phyloP scores from a whole-genome alignment of 2,113 vertebrate species.

The Rynchops niger region DNA sequence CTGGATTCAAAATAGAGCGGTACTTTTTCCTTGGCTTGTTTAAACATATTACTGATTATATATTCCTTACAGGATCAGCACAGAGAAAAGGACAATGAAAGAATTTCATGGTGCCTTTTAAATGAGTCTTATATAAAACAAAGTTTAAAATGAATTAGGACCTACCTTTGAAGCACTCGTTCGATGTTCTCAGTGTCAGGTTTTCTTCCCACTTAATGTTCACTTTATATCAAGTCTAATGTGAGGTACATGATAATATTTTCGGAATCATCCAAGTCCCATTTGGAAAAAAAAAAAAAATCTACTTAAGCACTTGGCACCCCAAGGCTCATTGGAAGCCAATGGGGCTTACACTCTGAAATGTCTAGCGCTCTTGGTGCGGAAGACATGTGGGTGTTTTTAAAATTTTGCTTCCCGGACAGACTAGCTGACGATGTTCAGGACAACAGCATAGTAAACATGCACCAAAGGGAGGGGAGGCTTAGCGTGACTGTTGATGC shows the following conservation, averaged over 20 bases:
- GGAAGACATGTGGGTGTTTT: not conserved
- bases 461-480: not conserved
- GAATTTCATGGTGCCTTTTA: constrained; percentile 4
- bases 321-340: not conserved
- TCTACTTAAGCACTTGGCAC: not conserved
- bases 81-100: constrained; percentile 10
- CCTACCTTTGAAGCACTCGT: not conserved
- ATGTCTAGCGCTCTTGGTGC: not conserved
- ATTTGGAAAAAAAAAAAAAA: not conserved
- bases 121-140: not conserved
- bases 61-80: constrained; percentile 27
- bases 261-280: not conserved
- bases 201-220: constrained; percentile 18
- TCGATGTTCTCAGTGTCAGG: not conserved
- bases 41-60: not conserved
- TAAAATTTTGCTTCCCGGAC: not conserved
- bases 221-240: not conserved
- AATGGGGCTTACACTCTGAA: not conserved
- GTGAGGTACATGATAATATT: not conserved
- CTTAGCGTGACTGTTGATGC: not conserved
- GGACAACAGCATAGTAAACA: not conserved
- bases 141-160: constrained; percentile 28
- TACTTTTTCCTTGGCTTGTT: constrained; percentile 4
- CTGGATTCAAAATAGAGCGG: not conserved
- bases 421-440: not conserved